Base-by-base conservation (phyloP, 2,797 vertebrate genomes). In the Brachyrhaphis roseni region DNA sequence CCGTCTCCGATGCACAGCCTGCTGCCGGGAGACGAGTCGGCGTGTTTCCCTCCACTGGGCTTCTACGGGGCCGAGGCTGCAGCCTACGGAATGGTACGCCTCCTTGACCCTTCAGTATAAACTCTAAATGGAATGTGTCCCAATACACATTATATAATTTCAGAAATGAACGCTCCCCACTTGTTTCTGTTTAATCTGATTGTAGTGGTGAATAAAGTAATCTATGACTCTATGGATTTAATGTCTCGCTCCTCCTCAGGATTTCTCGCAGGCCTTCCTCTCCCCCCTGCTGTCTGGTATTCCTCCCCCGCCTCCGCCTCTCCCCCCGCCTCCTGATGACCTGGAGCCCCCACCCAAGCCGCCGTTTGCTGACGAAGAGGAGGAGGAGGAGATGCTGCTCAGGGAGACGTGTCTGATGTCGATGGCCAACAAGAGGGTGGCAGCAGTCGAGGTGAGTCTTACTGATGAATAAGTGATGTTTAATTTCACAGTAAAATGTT, bases 301-400 rank as follows among this genome's bases (percentile, higher is more conserved):
- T 0, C 93, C 95, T 26, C 95, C 95, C 1, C 95, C 94, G 0
- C 97, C 97, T 0, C 97, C 98, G 12, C 96, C 97, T 16, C 96
- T 96, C 15, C 97, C 98, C 18, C 98, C 98, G 8, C 97, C 97
- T 1, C 96, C 96, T 0, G 97, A 97, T 36, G 97, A 98, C n/a
- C 94, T 93, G 3, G 97, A 98, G 57, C 97, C 96, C 26, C 98
- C 98, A 10, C 98, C 98, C 11, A 99, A 99, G 77, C 98, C 98
- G 46, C 98, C 97, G 0, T 98, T 99, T 87, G 98, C 98, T 12
- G 98, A 99, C 81, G 98, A 99, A 64, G 98, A 99, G 49, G 98
- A 99, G 78, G 98, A 99, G 76, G 98, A 99, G 92, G 98, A 99
- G 95, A 99, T 99, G 98, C 95, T 99, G 62, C 95, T 99, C 46